These are phyloP conservation scores for Sebastes taczanowskii DNA, from an alignment of 2,797 vertebrate genomes.

Conservation along the genomic window DNA sequence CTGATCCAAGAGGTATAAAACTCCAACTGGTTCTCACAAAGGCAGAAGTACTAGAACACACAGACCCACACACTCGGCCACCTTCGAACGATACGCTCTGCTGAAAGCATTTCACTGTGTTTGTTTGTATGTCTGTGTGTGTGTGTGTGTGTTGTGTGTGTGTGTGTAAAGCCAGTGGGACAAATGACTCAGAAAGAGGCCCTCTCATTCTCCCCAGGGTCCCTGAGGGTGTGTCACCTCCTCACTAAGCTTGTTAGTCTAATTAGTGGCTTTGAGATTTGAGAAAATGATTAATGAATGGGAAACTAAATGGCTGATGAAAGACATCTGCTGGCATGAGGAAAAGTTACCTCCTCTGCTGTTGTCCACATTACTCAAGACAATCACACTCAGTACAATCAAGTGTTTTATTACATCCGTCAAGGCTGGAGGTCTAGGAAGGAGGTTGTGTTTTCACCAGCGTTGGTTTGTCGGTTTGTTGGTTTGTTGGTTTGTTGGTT, in stretches of 20 bases:
- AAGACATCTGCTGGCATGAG: slow-evolving; percentile 18
- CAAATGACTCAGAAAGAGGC: slow-evolving; percentile 37
- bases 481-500: no score
- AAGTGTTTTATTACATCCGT: no score
- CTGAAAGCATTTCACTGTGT: neutral
- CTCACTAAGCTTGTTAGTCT: slow-evolving; percentile 35
- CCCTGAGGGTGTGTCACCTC: slow-evolving; percentile 37
- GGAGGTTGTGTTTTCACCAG: no score
- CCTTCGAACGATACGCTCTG: no score
- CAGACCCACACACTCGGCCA: neutral
- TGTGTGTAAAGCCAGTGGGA: neutral
- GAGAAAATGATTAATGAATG: slow-evolving; percentile 60
- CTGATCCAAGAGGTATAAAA: neutral
- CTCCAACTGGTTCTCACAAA: neutral
- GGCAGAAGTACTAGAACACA: neutral
- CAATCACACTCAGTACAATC: neutral
- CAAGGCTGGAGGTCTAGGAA: no score
- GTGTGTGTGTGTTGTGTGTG: neutral
- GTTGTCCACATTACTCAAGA: neutral
- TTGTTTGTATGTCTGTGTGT: neutral
- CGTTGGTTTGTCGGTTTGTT: no score
- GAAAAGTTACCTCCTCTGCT: slow-evolving; percentile 1
- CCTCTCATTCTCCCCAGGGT: slow-evolving; percentile 13
- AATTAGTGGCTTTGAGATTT: slow-evolving; percentile 54
- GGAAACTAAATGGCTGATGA: slow-evolving; percentile 22